Conservation (phyloP, 2,888 invertebrate genomes). For the Oligia latruncula region DNA sequence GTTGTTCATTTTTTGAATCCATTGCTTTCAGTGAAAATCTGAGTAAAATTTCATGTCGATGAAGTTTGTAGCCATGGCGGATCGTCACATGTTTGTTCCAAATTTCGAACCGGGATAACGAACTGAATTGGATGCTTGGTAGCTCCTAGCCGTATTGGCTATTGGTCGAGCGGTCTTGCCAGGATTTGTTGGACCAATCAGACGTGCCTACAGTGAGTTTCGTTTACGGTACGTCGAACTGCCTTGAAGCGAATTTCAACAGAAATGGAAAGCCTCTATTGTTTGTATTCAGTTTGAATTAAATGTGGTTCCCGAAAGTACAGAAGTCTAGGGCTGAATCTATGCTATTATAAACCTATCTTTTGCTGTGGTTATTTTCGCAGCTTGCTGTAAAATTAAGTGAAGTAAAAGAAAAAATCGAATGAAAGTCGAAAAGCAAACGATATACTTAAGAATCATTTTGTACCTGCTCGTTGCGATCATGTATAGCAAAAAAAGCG, state of each 20-base stretch:
- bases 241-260: conserved; percentile 7
- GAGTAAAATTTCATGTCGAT: neutral
- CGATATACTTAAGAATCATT: too few relatives aligned
- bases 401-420: too few relatives aligned
- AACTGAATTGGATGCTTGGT: conserved; percentile 6
- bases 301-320: neutral
- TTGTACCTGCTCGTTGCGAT: too few relatives aligned
- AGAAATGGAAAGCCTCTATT: conserved; percentile 18
- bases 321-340: neutral
- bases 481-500: too few relatives aligned
- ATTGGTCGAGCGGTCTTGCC: neutral
- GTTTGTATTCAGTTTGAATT: neutral
- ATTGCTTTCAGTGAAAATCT: neutral
- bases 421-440: too few relatives aligned
- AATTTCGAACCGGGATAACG: conserved; percentile 8
- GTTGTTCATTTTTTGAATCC: neutral
- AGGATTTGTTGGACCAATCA: conserved; percentile 25
- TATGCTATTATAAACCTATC: neutral
- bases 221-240: conserved; percentile 3
- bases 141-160: neutral
- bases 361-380: neutral
- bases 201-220: neutral
- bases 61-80: neutral
- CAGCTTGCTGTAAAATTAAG: neutral
- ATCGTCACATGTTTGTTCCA: conserved; percentile 8